Base-by-base conservation (phyloP, 2,797 vertebrate species). In the Ctenosaura bakeri region DNA sequence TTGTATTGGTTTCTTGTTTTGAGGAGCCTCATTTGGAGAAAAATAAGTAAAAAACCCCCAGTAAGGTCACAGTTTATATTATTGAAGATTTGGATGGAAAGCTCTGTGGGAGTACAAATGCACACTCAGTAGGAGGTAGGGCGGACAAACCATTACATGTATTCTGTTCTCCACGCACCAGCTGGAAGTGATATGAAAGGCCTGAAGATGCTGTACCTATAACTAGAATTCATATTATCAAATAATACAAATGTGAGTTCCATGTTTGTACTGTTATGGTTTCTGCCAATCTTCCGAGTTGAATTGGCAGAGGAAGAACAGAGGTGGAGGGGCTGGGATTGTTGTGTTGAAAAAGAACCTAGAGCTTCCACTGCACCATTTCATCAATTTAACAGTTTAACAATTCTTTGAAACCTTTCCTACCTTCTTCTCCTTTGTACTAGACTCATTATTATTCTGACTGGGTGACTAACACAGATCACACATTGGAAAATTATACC, bases 41-140 rank as follows among this genome's bases (percentile, higher is more conserved):
- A 35, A 6, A 6, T 0, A 29, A 1, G 7, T 29, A 0, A 66
- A 50, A 71, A 22, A 14, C 16, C 42, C 10, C 20, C 42, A 50
- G 24, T 46, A 82, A 84, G 64, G 29, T 22, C 29, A 74, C 52
- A 77, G 24, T 83, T 22, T 32, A 3, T 5, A 26, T n/a, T 79
- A 46, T n/a, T 35, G 66, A n/a, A 64, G 12, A 64, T 0, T 0
- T 24, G 78, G 8, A 73, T 0, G 79, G 66, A 69, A 83, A 38
- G 13, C 20, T 6, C 84, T 85, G 3, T 77, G 79, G 56, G 6
- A 64, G 82, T 59, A 86, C 83, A 59, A 26, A 88, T 59, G 12
- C 52, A 88, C 54, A 71, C 24, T 20, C 5, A 13, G 54, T 26
- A 13, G 29, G 38, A 20, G n/a, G 16, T 32, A 62, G 22, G 4